Evolutionary conservation across 2,888 invertebrate species (phyloP).

Genomic region (Crematogaster levior): DNA sequence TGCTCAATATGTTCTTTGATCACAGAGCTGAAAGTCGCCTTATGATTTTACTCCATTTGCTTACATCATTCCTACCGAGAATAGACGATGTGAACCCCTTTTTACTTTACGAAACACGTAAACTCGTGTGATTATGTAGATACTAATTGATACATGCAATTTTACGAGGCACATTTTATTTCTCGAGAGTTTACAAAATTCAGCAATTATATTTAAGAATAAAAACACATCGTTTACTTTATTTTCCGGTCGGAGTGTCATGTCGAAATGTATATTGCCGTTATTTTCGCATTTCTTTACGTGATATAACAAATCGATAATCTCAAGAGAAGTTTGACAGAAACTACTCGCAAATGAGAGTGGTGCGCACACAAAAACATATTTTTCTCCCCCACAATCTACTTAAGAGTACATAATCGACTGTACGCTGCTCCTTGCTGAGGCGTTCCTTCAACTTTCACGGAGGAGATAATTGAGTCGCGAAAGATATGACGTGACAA

Average conservation of each 20-base stretch:
- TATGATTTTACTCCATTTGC: not conserved
- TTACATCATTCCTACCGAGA: constrained; percentile 8
- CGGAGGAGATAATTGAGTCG: constrained; percentile 48
- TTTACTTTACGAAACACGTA: not conserved
- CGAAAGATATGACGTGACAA: constrained; percentile 59
- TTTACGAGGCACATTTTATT: not conserved
- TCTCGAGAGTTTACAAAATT: not conserved
- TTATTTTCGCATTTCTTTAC: not conserved
- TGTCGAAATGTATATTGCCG: not conserved
- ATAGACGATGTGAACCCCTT: not conserved
- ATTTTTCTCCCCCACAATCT: constrained; percentile 62
- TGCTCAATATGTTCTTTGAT: not conserved
- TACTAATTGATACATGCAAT: not conserved
- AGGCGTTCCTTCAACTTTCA: constrained; percentile 50
- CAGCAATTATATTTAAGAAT: not conserved
- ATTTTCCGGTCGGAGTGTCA: not conserved
- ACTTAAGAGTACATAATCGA: constrained; percentile 1
- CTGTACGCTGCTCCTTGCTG: not conserved
- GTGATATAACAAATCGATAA: constrained; percentile 12
- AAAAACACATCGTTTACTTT: not conserved
- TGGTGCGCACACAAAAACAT: constrained; percentile 51
- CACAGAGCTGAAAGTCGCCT: not conserved
- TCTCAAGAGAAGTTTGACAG: not conserved
- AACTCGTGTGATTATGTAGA: not conserved
- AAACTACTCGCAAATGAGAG: not conserved